These are phyloP conservation scores for Saccostrea cuccullata DNA, from an alignment of 1,140 invertebrate genomes.

Conservation along the genomic window DNA sequence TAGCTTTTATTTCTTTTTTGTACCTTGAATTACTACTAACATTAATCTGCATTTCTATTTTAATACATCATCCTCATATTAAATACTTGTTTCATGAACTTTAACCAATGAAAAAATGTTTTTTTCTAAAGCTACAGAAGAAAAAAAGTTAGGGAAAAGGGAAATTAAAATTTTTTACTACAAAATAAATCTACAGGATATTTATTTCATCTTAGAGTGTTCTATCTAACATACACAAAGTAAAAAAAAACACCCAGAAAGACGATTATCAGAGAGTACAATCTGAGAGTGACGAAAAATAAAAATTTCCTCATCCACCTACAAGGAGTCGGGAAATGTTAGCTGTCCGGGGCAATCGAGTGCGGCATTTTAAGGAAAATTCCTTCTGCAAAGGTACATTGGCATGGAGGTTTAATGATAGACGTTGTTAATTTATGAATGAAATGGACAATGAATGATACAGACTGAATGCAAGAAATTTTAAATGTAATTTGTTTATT, in stretches of 20 bases:
- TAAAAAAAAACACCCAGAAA: not conserved
- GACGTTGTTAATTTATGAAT: not conserved
- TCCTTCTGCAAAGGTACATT: constrained; percentile 61
- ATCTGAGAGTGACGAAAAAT: constrained; percentile 25
- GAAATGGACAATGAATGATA: constrained; percentile 16
- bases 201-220: not conserved
- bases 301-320: constrained; percentile 44
- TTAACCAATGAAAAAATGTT: not conserved
- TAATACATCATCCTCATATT: not conserved
- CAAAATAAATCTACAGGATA: not conserved
- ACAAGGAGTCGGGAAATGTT: constrained; percentile 63
- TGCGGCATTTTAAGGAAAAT: constrained; percentile 63
- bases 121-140: no score
- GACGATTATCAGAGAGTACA: constrained; percentile 6
- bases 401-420: not conserved
- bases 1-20: no score
- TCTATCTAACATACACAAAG: constrained; percentile 33
- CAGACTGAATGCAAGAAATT: not conserved
- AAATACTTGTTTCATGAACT: not conserved
- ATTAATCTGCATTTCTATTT: not conserved
- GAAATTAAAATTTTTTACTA: not conserved
- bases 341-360: constrained; percentile 62
- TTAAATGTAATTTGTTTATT: not conserved
- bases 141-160: not conserved
- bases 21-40: not conserved